Evolutionary conservation across 2,888 invertebrate species (phyloP), one percentile per base, ranked within the genome.

Genomic region (Tribolium freemani): DNA sequence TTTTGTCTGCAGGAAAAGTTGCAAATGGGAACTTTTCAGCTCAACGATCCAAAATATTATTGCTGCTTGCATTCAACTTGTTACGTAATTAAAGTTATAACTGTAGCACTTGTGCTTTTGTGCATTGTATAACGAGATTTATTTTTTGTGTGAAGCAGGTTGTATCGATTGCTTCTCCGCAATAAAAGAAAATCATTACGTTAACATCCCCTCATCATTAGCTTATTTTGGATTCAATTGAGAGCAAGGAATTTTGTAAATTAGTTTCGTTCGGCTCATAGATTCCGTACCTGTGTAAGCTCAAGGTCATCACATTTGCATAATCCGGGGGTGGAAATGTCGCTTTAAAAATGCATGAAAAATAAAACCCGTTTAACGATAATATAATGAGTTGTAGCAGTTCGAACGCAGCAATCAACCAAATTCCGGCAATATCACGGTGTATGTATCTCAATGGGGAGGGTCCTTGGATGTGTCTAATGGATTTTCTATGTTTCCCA

Each of bases 401-500:
- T 71, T 64, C 50, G 74, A 73, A 72, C 68, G 71, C 69, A 67
- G 71, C 75, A 73, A 73, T 73, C 73, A 66, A 38, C 60, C 67
- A 71, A 71, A 73, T 73, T 67, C 46, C 67, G 48, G 57, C 67
- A 66, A 73, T 73, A 66, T 73, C 50, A 16, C 44, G 11, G 44
- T 57, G 69, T 66, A 44, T 61, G 61, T 67, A 61, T 67, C 61
- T 73, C 71, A 21, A 73, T 56, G 63, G 57, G 57, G 60, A 75
- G 79, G 76, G 80, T 81, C 83, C 83, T 84, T 82, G 79, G 83
- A 83, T 84, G 83, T 81, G 80, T 83, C 84, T 86, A 86, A 86
- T 86, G 86, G 86, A 85, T 84, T 86, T 86, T 84, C 85, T 84
- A 80, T 85, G 85, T 85, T 84, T 82, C 83, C 77, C 80, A 80